Base-by-base conservation (phyloP, 2,797 vertebrate genomes). In the Chelon auratus region DNA sequence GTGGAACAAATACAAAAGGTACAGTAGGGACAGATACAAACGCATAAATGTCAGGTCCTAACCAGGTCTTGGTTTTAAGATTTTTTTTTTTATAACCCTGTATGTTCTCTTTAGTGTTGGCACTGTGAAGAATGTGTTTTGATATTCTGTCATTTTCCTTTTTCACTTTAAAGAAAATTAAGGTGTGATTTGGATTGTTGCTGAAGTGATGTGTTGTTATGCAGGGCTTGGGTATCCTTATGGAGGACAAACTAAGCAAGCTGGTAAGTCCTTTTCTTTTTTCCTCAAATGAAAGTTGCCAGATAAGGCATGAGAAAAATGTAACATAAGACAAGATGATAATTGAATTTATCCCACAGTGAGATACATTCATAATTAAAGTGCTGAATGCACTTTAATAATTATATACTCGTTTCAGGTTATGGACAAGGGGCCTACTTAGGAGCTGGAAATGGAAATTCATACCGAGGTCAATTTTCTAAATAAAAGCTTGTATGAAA, bases 341-440 rank as follows among this genome's bases (percentile, higher is more conserved):
- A 22, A 22, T 22, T 22, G 1, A 22, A 22, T 26, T 26, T 26
- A 26, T 26, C 24, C 24, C 24, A 4, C 24, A 26, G 24, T 26
- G 24, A 26, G 3, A 26, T 26, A 4, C 24, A 26, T 26, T 26
- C 24, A 26, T 26, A 26, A 3, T 15, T 48, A 0, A 70, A 30
- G n/a, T 48, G 20, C 13, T n/a, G 0, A 33, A 6, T 56, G 15
- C 6, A 15, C 43, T 75, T 58, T 37, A 4, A 62, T 57, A 6
- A 36, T 48, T 55, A 3, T 51, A 2, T 55, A 3, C 1, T 65
- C 30, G 24, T 17, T 8, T 79, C 84, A 90, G 90, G 55, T 72
- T 91, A 91, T 13, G 90, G 90, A 52, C 90, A 85, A 70, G 91
- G 89, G 37, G 61, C 61, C 0, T 74, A 87, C 63, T 90, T 83